phyloP scores from a whole-genome alignment of 2,797 vertebrate genomes.

The Halcyon badia region DNA sequence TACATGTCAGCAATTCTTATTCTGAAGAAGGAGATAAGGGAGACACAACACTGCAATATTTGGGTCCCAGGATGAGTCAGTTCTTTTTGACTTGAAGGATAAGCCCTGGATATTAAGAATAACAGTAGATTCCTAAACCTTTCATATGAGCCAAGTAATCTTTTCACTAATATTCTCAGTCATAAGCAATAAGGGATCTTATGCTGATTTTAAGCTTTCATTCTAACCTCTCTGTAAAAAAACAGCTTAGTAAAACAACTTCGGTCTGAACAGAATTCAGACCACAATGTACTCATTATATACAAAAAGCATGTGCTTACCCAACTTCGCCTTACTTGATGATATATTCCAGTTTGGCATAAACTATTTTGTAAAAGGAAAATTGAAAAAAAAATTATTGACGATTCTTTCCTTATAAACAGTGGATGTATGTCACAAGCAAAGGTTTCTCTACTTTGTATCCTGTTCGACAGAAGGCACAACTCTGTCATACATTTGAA shows the following conservation, averaged over 20 bases:
- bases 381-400: background rate
- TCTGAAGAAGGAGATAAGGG: background rate
- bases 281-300: background rate
- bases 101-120: background rate
- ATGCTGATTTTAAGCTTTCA: background rate
- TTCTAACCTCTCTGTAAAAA: background rate
- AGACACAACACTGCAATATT: background rate
- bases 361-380: conserved; percentile 12
- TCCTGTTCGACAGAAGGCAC: conserved; percentile 15
- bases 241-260: background rate
- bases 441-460: conserved; percentile 43
- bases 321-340: conserved; percentile 39
- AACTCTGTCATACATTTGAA: background rate
- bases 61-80: background rate
- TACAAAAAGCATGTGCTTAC: conserved; percentile 48
- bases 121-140: background rate
- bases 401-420: conserved; percentile 5
- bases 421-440: background rate
- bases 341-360: conserved; percentile 28
- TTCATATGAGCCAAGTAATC: background rate
- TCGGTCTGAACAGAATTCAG: background rate
- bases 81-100: background rate
- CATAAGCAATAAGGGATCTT: background rate
- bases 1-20: background rate
- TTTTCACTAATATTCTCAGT: background rate